These are phyloP conservation scores for Cyphomyrus discorhynchus DNA, from an alignment of 2,113 vertebrate species.

Conservation along the genomic window DNA sequence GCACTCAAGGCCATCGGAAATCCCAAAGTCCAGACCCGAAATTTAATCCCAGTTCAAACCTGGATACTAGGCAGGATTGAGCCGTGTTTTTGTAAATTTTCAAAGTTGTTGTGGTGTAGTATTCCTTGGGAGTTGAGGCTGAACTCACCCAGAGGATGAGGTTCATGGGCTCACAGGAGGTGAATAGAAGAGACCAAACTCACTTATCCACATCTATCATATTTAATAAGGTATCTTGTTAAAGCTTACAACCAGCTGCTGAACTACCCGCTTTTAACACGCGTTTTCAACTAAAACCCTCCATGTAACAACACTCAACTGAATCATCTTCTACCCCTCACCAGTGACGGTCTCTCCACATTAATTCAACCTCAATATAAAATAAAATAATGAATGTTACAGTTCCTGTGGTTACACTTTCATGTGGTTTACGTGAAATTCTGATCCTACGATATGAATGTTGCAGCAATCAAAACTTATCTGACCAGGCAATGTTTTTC, in stretches of 20 bases:
- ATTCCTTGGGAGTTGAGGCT: not conserved
- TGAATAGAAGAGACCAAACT: not conserved
- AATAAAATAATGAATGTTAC: not conserved
- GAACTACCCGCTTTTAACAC: not conserved
- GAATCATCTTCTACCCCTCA: not conserved
- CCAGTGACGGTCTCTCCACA: not conserved
- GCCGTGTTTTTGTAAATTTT: not conserved
- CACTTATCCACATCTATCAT: not conserved
- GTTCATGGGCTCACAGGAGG: not conserved
- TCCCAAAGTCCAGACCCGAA: not conserved
- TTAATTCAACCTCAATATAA: not conserved
- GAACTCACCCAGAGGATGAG: not conserved
- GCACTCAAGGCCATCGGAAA: not conserved
- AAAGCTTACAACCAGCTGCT: not conserved
- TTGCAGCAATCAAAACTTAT: not conserved
- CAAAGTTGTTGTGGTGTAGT: not conserved
- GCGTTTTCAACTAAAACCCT: not conserved
- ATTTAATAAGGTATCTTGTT: not conserved
- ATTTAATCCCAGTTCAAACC: not conserved
- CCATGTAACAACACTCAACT: not conserved
- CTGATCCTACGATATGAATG: not conserved
- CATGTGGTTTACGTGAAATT: not conserved
- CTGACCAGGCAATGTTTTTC: too few species aligned
- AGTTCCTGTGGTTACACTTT: not conserved
- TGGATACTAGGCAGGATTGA: not conserved